Percentiles rank a stretch among this genome's conserved stretches.
Evolutionary conservation across 2,113 vertebrate species (phyloP).

Genomic region (Carettochelys insculpta): DNA sequence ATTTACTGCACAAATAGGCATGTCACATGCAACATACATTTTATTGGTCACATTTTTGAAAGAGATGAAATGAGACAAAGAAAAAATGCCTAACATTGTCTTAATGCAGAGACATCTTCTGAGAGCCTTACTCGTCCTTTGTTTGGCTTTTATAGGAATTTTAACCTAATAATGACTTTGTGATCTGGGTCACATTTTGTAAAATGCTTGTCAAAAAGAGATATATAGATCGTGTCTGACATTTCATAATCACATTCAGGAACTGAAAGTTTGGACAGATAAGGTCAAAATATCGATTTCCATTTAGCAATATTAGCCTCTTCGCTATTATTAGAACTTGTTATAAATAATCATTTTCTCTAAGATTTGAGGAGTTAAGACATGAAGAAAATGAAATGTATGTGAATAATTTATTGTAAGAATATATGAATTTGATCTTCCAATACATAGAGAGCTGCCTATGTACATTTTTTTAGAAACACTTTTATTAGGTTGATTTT

Average conservation of each 20-base stretch:
- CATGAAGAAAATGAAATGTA: background rate
- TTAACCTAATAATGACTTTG: background rate
- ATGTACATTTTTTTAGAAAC: background rate
- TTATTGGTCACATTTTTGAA: constrained; percentile 46
- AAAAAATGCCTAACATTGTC: background rate
- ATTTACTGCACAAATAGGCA: background rate
- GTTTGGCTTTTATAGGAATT: background rate
- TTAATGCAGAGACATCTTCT: constrained; percentile 1
- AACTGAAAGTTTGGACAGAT: background rate
- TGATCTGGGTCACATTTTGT: background rate
- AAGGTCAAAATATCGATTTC: constrained; percentile 2
- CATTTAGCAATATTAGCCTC: background rate
- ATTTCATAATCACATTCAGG: background rate
- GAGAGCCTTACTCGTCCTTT: background rate
- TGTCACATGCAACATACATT: background rate
- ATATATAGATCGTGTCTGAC: background rate
- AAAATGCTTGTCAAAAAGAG: background rate
- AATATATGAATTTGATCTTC: constrained; percentile 8
- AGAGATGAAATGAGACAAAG: background rate
- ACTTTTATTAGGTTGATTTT: background rate
- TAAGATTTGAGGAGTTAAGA: background rate
- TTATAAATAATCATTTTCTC: background rate
- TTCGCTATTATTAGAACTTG: constrained; percentile 4
- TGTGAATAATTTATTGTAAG: constrained; percentile 19
- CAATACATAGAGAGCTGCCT: background rate